Conservation (phyloP, 2,797 vertebrate species). For the Pseudopleuronectes americanus region DNA sequence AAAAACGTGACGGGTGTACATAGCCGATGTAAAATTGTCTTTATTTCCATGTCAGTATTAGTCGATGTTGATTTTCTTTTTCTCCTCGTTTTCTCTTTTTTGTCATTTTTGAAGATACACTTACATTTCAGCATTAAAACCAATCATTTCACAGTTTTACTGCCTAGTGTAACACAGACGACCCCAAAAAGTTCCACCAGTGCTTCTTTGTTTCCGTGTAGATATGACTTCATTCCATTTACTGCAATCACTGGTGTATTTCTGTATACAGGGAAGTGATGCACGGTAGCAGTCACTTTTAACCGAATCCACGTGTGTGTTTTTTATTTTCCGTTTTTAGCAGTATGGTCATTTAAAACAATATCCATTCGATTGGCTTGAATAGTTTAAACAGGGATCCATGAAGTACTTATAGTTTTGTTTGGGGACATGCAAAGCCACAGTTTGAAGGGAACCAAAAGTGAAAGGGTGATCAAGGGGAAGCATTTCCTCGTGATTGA, state of each 20-base stretch:
- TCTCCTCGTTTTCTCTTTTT: constrained; percentile 13
- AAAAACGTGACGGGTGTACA: constrained; percentile 73
- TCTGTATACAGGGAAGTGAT: constrained; percentile 45
- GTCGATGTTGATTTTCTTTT: constrained; percentile 31
- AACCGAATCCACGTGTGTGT: constrained; percentile 30
- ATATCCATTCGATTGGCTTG: constrained; percentile 44
- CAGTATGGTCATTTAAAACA: constrained; percentile 45
- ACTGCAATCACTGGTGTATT: constrained; percentile 51
- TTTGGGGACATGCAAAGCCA: constrained; percentile 36
- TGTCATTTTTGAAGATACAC: constrained; percentile 47
- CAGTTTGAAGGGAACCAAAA: constrained; percentile 64
- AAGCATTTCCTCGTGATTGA: constrained; percentile 45
- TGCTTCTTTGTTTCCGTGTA: constrained; percentile 65
- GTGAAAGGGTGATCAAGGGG: constrained; percentile 23
- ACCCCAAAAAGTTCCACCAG: constrained; percentile 17
- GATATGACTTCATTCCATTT: constrained; percentile 74
- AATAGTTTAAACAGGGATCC: constrained; percentile 54
- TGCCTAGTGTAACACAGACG: constrained; percentile 44
- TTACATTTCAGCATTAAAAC: constrained; percentile 32
- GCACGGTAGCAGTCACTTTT: constrained; percentile 56
- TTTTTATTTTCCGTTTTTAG: constrained; percentile 13
- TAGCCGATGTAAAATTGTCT: constrained; percentile 74
- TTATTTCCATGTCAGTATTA: constrained; percentile 75
- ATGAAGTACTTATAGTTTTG: constrained; percentile 48
- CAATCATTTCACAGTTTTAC: constrained; percentile 51